Conservation (phyloP, 2,888 invertebrate species). For the Drosophila suboccidentalis region DNA sequence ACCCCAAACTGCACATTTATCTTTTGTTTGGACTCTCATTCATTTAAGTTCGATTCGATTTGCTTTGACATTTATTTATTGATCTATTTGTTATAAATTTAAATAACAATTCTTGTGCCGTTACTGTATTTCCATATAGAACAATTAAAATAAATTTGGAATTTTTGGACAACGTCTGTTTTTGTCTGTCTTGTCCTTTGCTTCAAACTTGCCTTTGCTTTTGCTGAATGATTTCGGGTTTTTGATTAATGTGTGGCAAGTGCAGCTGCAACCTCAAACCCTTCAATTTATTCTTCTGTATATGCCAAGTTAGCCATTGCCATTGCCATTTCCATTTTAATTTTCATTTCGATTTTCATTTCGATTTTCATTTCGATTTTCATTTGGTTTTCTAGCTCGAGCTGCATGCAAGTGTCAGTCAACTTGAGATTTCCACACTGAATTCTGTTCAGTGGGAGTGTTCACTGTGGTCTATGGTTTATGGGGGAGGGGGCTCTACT, state of each 20-base stretch:
- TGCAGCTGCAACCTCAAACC: constrained; percentile 3
- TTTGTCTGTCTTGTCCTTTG: neutral
- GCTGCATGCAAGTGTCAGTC: constrained; percentile 39
- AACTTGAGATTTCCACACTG: constrained; percentile 20
- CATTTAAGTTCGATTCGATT: neutral
- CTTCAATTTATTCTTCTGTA: constrained; percentile 7
- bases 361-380: constrained; percentile 11
- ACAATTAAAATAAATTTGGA: constrained; percentile 44
- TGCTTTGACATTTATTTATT: constrained; percentile 16
- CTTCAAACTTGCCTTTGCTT: constrained; percentile 25
- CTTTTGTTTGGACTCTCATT: neutral
- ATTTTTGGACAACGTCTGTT: constrained; percentile 9
- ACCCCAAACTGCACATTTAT: constrained; percentile 3
- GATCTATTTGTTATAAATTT: constrained; percentile 5
- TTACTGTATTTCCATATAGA: constrained; percentile 3
- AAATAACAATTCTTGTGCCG: constrained; percentile 6
- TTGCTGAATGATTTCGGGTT: constrained; percentile 15
- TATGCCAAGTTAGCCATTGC: constrained; percentile 1
- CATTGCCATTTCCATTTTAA: constrained; percentile 2
- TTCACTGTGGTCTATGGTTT: neutral
- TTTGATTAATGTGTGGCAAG: constrained; percentile 11
- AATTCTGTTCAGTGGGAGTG: constrained; percentile 5
- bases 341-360: constrained; percentile 11
- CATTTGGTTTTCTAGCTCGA: constrained; percentile 15
- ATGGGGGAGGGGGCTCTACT: neutral